These are phyloP conservation scores for Coryphaenoides rupestris DNA, from an alignment of 2,113 vertebrate species.

Conservation along the genomic window DNA sequence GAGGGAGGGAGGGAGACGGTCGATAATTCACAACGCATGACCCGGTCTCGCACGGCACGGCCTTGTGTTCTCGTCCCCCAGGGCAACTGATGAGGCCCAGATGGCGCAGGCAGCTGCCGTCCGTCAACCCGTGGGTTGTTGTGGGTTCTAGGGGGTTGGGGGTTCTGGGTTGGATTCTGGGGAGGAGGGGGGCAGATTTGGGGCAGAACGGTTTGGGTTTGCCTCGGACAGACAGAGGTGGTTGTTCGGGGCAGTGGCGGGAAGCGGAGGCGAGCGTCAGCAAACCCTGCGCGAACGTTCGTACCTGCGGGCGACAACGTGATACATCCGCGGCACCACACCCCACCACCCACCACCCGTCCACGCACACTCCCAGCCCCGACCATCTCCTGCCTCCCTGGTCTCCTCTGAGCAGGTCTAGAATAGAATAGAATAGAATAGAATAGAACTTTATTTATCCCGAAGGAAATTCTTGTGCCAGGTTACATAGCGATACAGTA, in stretches of 20 bases:
- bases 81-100: conserved; percentile 63
- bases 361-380: too few relatives aligned
- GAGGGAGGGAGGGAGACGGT: conserved; percentile 5
- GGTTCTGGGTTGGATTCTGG: conserved; percentile 26
- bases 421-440: too few relatives aligned
- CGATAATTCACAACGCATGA: conserved; percentile 54
- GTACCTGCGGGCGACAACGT: conserved; percentile 24
- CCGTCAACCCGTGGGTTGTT: too few relatives aligned
- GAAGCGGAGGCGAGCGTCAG: too few relatives aligned
- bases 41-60: conserved; percentile 31
- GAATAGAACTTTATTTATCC: too few relatives aligned
- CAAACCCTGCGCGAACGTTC: conserved; percentile 32
- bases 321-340: conserved; percentile 11
- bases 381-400: not conserved
- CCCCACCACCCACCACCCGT: not conserved
- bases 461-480: too few relatives aligned
- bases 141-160: too few relatives aligned
- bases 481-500: too few relatives aligned
- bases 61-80: conserved; percentile 44
- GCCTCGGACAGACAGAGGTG: too few relatives aligned
- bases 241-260: conserved; percentile 32
- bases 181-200: conserved; percentile 25
- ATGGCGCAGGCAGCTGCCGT: conserved; percentile 62
- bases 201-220: conserved; percentile 3
- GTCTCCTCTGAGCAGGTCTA: not conserved